Conservation (phyloP, 2,113 vertebrate species). For the Esox niger region DNA sequence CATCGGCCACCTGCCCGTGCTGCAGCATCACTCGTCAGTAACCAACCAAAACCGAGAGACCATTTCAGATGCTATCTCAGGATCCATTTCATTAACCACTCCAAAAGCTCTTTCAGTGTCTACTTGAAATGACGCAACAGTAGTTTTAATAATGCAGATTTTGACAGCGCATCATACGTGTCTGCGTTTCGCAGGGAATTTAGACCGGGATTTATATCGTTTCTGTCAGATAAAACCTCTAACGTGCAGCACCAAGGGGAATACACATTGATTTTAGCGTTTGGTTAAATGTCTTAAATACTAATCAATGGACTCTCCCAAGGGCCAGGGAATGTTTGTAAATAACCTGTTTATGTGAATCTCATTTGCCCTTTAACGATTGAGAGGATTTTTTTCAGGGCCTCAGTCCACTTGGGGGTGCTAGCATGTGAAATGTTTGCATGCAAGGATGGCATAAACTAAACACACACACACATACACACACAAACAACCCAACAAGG, state of each 20-base stretch:
- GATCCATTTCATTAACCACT: not conserved
- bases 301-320: conserved; percentile 47
- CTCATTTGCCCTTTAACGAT: conserved; percentile 47
- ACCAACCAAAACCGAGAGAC: conserved; percentile 15
- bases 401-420: conserved; percentile 33
- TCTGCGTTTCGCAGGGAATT: conserved; percentile 35
- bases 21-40: not conserved
- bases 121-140: conserved; percentile 31
- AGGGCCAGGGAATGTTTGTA: conserved; percentile 35
- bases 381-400: conserved; percentile 40
- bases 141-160: no score
- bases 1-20: conserved; percentile 36
- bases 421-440: not conserved
- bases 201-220: conserved; percentile 23
- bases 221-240: conserved; percentile 37
- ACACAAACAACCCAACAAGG: no score
- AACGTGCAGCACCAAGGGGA: not conserved
- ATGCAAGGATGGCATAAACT: no score
- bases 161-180: conserved; percentile 13
- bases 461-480: no score
- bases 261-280: conserved; percentile 45
- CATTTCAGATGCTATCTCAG: not conserved
- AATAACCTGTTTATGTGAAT: conserved; percentile 48
- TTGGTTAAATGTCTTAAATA: conserved; percentile 56
- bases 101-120: no score